Base-by-base conservation (phyloP, 2,797 vertebrate species). In the Liparis tanakae region DNA sequence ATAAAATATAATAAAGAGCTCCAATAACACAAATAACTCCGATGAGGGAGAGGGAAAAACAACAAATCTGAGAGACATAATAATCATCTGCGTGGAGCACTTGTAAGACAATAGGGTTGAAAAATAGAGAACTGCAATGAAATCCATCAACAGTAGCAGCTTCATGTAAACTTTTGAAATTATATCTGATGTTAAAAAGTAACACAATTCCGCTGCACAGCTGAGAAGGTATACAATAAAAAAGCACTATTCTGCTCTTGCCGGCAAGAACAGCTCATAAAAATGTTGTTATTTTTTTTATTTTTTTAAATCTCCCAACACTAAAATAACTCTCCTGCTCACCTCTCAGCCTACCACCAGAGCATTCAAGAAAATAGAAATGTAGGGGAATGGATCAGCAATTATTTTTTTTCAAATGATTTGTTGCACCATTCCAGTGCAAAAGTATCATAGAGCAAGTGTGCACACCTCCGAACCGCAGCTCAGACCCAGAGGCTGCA, bases 1-100 rank as follows among this genome's bases (percentile, higher is more conserved):
- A 90, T 88, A 77, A 87, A 89, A 82, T 88, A 54, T 37, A 74
- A 84, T 83, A 46, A 76, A 72, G 50, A 59, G 57, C n/a, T 80
- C 22, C 87, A 88, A 92, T 90, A 87, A 82, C 69, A 85, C 54
- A 25, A 76, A 67, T 6, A 76, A 62, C 55, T 72, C 76, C 66
- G 36, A 84, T 73, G 76, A 74, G 50, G 57, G 76, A 61, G 33
- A 55, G 54, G 55, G 68, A 36, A 70, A 72, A 44, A 78, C 46
- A 77, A 88, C 44, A 39, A 73, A 85, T 86, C 33, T 41, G 46
- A 75, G 43, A 74, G 60, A 68, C 53, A 72, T 70, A 81, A 70
- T 76, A 81, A 79, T 41, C 37, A 70, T 53, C 37, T 8, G 56
- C 54, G 80, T 85, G 81, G 43, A 87, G 84, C 58, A 79, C 12